Evolutionary conservation across 2,888 invertebrate genomes (phyloP), one percentile per base, ranked within the genome.

Genomic region (Minunthozetes semirufus): DNA sequence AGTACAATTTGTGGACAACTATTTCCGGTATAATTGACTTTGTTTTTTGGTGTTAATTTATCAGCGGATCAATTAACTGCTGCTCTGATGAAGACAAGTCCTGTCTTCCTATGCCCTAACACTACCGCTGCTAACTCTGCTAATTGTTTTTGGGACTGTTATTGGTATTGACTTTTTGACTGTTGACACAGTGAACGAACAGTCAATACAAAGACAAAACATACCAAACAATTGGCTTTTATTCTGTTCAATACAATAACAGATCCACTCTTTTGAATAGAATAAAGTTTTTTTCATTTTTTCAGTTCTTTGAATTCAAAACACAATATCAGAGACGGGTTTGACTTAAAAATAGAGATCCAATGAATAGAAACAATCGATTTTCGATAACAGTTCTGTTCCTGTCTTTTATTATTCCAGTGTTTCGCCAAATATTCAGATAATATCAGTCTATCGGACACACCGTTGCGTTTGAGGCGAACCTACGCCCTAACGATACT

Each of bases 1-100:
- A 9, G 2, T 13, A 27, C 6, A 1, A 38, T 2, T 66, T 66
- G 13, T 11, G 66, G 66, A 66, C 38, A 17, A 66, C 33, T 66
- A 66, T 66, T 66, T 66, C 66, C 66, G 66, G 66, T 66, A 66
- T 66, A 38, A 66, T 66, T n/a, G 33, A 19, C 33, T 33, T 33
- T 33, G 33, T 33, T 38, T 66, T 38, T 59, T 59, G 25, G 19
- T 13, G 25, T 27, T 59, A 11, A 15, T 8, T 59, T 27, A 53
- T 59, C 17, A 15, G 59, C 59, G 59, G 19, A 59, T 59, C 6
- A 27, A 59, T 59, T 27, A 27, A 9, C 17, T 25, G 59, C 17
- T 59, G 27, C 9, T 27, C 13, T 2, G 59, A 6, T 53, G 19
- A 6, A 19, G n/a, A 33, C 33, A 3, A 19, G 53, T 19, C 53